Evolutionary conservation across 2,888 invertebrate species (phyloP).

Genomic region (Scaeva pyrastri): DNA sequence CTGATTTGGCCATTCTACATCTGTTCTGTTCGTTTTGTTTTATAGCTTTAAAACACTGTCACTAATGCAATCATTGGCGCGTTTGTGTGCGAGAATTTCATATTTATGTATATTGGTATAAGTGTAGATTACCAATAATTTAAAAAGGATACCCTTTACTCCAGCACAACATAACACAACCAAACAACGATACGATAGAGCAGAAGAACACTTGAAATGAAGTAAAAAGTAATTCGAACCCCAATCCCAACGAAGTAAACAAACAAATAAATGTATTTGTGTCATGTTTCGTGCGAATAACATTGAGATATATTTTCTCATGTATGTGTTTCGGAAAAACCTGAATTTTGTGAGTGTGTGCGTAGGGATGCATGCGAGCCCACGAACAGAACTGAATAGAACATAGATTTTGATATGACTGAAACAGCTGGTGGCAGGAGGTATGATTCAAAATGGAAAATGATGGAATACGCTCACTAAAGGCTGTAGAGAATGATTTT

Average conservation of each 20-base stretch:
- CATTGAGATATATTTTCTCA: conserved; percentile 24
- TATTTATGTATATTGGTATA: background rate
- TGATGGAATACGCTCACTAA: conserved; percentile 1
- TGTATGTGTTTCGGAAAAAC: conserved; percentile 44
- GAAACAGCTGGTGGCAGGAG: conserved; percentile 73
- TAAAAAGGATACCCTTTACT: conserved; percentile 46
- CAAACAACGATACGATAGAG: conserved; percentile 34
- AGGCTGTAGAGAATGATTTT: background rate
- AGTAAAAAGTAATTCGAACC: conserved; percentile 17
- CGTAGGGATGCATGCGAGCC: conserved; percentile 19
- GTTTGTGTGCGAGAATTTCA: conserved; percentile 4
- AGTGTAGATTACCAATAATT: conserved; percentile 3
- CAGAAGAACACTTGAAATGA: conserved; percentile 47
- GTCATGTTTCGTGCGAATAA: conserved; percentile 62
- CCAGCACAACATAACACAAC: conserved; percentile 21
- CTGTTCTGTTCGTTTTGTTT: background rate
- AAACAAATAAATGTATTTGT: conserved; percentile 58
- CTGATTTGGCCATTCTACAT: background rate
- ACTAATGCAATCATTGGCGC: conserved; percentile 17
- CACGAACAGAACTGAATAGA: conserved; percentile 25
- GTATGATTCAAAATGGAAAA: conserved; percentile 20
- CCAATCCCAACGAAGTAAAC: background rate
- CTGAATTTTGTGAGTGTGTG: conserved; percentile 49
- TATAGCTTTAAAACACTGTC: background rate
- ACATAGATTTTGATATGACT: conserved; percentile 36